Evolutionary conservation across 2,113 vertebrate genomes (phyloP), one percentile per base, ranked within the genome.

Genomic region (Phylloscopus trochiloides): DNA sequence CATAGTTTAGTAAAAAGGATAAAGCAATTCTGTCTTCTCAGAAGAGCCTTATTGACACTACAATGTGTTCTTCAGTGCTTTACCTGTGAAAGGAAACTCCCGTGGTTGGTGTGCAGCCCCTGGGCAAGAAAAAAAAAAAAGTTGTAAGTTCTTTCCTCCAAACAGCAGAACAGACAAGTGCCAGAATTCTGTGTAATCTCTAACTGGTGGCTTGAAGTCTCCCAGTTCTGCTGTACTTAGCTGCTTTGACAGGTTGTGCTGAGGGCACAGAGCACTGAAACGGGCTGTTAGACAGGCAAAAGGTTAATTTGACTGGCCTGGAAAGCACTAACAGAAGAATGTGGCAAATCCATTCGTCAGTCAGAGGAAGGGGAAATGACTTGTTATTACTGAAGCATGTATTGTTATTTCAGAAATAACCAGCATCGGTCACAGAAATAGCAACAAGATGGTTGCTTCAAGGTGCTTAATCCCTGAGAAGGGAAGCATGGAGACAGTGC

Each of bases 251-350:
- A 97, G 96, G 77, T 92, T 96, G 75, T 84, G 80, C 96, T 96
- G 77, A 95, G 97, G 89, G 95, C 93, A 97, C 80, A 82, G 97
- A 97, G 96, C 80, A 76, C 88, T 90, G 96, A 86, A 94, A 93
- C 10, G 1, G 91, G 95, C 72, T 96, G 76, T 78, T 92, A 61
- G 91, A 82, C 68, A 75, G 81, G 36, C 26, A 90, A 28, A 84
- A 89, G 75, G 76, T 79, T 97, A 67, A 94, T 96, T 80, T 94
- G 43, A 5, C 75, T 40, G 19, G 38, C 51, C 74, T 55, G 77
- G 45, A 79, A 55, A 92, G 34, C 34, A 38, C 9, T 63, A 8
- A 36, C 17, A 17, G 40, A 48, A 38, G 17, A 15, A 57, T 10
- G 68, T 62, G 79, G 63, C 72, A 88, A 88, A 88, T 66, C 54